A percentile compares a stretch with the other conserved stretches of the same genome.
These are phyloP conservation scores for Xylophagus ater DNA, from an alignment of 2,888 invertebrate genomes.

Conservation along the genomic window DNA sequence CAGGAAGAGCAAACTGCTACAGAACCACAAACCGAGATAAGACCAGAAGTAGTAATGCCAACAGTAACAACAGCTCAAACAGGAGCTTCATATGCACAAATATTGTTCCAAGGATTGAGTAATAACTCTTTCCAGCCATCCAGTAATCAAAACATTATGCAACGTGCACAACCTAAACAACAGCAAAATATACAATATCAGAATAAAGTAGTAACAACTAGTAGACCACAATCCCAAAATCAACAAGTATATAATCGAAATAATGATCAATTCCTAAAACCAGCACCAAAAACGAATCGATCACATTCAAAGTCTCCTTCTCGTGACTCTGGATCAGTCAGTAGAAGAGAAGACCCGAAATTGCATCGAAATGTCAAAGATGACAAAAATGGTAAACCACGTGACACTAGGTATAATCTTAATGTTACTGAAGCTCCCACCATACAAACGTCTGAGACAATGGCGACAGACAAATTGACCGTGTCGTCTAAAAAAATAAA, in stretches of 20 bases:
- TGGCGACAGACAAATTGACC: slow-evolving; percentile 18
- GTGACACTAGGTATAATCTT: slow-evolving; percentile 6
- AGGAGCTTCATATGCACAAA: slow-evolving; percentile 53
- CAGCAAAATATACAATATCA: slow-evolving; percentile 23
- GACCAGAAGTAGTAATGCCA: slow-evolving; percentile 4
- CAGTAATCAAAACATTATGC: slow-evolving; percentile 33
- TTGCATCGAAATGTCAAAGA: slow-evolving; percentile 9
- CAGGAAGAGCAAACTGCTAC: slow-evolving; percentile 5
- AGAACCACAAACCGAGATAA: background rate
- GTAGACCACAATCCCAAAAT: slow-evolving; percentile 14
- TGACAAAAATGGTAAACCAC: slow-evolving; percentile 10
- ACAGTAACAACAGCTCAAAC: slow-evolving; percentile 16
- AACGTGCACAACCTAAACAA: slow-evolving; percentile 15
- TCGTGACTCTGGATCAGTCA: slow-evolving; percentile 25
- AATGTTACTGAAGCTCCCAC: slow-evolving; percentile 8
- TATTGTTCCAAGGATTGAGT: slow-evolving; percentile 53
- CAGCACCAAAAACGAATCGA: slow-evolving; percentile 5
- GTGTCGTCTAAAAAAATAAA: slow-evolving; percentile 7
- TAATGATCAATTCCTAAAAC: background rate
- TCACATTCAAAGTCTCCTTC: slow-evolving; percentile 25
- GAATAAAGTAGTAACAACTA: slow-evolving; percentile 22
- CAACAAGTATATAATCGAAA: background rate
- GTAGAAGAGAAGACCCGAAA: slow-evolving; percentile 23
- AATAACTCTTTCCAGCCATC: slow-evolving; percentile 45
- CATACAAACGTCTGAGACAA: slow-evolving; percentile 11